phyloP scores from a whole-genome alignment of 2,797 vertebrate genomes.

The Chaunax sp. region DNA sequence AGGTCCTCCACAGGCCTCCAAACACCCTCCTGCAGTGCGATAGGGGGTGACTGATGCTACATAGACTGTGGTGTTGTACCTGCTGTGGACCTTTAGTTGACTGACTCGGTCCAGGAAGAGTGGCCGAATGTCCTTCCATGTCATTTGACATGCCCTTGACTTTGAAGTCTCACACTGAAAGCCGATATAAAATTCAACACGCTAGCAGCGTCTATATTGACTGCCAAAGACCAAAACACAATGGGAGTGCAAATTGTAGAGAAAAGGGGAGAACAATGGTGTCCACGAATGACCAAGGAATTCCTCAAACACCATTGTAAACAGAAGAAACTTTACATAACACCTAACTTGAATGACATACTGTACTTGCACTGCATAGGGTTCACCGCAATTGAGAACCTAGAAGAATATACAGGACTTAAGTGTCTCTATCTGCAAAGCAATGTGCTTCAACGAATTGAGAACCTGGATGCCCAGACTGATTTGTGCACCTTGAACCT shows the following conservation, averaged over 20 bases:
- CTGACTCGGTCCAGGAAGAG: too few species aligned
- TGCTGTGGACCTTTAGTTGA: too few species aligned
- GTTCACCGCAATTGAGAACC: slow-evolving; percentile 89
- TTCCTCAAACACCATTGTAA: slow-evolving; percentile 91
- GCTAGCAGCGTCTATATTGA: slow-evolving; percentile 15
- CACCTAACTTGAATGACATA: slow-evolving; percentile 90
- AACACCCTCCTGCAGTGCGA: too few species aligned
- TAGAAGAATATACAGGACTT: slow-evolving; percentile 94
- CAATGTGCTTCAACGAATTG: slow-evolving; percentile 89
- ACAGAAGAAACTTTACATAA: slow-evolving; percentile 90
- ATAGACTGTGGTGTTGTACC: too few species aligned
- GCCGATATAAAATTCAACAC: too few species aligned
- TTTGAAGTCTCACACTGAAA: too few species aligned
- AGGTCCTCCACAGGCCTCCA: too few species aligned
- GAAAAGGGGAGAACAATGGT: slow-evolving; percentile 25
- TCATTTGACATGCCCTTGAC: not conserved
- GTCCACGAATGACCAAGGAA: slow-evolving; percentile 89
- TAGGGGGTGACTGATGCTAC: too few species aligned
- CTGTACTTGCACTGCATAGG: slow-evolving; percentile 96
- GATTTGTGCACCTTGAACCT: slow-evolving; percentile 92
- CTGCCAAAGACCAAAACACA: slow-evolving; percentile 12
- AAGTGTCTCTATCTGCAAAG: slow-evolving; percentile 93
- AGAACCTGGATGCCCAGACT: slow-evolving; percentile 89
- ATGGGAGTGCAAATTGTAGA: slow-evolving; percentile 13
- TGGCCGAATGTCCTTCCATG: too few species aligned